Percentiles rank a stretch among this genome's conserved stretches.
Conservation (phyloP, 2,888 invertebrate genomes). For the Hesperia comma region DNA sequence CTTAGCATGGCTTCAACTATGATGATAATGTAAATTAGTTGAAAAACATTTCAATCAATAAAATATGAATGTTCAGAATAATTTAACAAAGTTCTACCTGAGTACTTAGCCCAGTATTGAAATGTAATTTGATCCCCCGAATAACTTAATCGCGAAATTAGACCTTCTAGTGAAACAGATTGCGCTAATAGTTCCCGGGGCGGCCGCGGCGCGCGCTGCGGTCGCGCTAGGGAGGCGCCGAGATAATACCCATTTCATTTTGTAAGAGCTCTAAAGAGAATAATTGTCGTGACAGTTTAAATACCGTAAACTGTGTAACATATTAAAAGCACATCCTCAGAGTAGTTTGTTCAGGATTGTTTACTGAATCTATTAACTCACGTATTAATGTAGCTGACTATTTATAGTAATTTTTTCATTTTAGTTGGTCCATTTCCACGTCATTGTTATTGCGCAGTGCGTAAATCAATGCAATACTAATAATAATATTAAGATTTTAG, state of each 20-base stretch:
- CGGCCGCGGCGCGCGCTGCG: slow-evolving; percentile 11
- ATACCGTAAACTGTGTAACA: too few relatives aligned
- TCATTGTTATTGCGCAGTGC: too few relatives aligned
- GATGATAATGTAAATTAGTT: neutral
- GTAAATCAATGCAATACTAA: too few relatives aligned
- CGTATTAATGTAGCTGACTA: too few relatives aligned
- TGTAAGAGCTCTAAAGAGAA: slow-evolving; percentile 13
- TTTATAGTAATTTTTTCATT: too few relatives aligned
- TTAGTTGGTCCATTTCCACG: too few relatives aligned
- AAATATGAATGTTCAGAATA: neutral
- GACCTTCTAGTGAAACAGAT: slow-evolving; percentile 41
- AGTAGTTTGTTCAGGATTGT: too few relatives aligned
- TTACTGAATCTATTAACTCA: too few relatives aligned
- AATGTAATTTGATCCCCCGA: slow-evolving; percentile 39
- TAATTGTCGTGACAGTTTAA: slow-evolving; percentile 1
- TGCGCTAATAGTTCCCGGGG: slow-evolving; percentile 42
- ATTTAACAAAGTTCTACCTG: neutral
- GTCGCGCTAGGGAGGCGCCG: slow-evolving; percentile 6
- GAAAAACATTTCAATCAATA: neutral
- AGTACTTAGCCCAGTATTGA: slow-evolving; percentile 17
- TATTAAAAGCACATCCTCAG: too few relatives aligned
- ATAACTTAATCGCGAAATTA: slow-evolving; percentile 40
- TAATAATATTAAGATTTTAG: too few relatives aligned
- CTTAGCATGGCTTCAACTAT: neutral
- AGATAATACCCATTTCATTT: slow-evolving; percentile 21